Base-by-base conservation (phyloP, 2,888 invertebrate species). In the Lumbricus terrestris region DNA sequence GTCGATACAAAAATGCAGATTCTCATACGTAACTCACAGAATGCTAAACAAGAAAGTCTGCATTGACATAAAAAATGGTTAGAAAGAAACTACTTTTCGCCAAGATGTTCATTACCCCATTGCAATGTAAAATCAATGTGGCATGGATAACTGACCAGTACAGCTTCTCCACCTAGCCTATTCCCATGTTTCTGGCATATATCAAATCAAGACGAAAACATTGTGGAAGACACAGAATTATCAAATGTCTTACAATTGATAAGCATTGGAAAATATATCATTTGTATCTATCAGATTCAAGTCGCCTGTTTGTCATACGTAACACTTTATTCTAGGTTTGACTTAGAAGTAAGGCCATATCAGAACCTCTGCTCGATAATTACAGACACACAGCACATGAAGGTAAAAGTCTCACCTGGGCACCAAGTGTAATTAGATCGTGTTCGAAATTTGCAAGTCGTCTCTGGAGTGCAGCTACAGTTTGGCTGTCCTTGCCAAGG, bases 371-470 rank as follows among this genome's bases (percentile, higher is more conserved):
- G 88, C 33, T 34, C 88, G n/a, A 23, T 33, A 69, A 3, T 69
- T n/a, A 69, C 69, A 16, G 29, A 69, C 16, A 69, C 16, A 16
- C 11, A 29, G 29, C 6, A 69, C 29, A 69, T 69, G 11, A 29
- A 69, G 54, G 33, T 37, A 85, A 33, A 23, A 37, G 1, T 85
- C 85, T 85, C 85, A 95, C 95, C 93, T 95, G 95, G 91, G 93
- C 93, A 90, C 94, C 98, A 91, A 99, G 96, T 29, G 99, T 98
- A 94, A 97, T 97, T 93, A 99, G 96, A 95, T 99, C 99, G 96
- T 98, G 98, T 96, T 98, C 97, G 96, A 99, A 99, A 96, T 98
- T 99, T 94, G 97, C 97, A 94, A 99, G 99, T 95, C 99, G 99
- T 91, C 99, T 96, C 95, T 98, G 98, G 91, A 99, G 96, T 20